phyloP scores from a whole-genome alignment of 2,888 invertebrate species.

The Diabrotica balteata region DNA sequence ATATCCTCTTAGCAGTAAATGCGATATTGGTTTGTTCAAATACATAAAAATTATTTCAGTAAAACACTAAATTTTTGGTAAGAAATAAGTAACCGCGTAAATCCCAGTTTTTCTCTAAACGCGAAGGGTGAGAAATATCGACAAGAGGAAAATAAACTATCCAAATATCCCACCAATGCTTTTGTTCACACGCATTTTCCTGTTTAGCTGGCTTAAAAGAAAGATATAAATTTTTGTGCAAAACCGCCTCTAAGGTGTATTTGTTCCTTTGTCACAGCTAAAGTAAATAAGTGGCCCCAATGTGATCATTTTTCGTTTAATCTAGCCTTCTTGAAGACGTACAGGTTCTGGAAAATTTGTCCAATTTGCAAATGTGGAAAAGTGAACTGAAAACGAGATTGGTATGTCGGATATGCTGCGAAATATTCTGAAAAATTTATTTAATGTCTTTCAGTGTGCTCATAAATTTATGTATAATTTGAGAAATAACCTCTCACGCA shows the following conservation, averaged over 20 bases:
- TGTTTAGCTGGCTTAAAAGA: slow-evolving; percentile 6
- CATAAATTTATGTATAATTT: slow-evolving; percentile 8
- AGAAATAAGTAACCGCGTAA: not conserved
- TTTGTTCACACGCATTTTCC: slow-evolving; percentile 11
- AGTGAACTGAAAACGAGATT: slow-evolving; percentile 8
- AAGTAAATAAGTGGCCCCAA: slow-evolving; percentile 14
- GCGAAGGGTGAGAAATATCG: slow-evolving; percentile 1
- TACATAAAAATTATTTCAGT: too few relatives aligned
- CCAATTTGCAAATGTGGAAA: slow-evolving; percentile 8
- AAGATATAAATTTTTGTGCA: slow-evolving; percentile 12
- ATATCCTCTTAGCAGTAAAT: too few relatives aligned
- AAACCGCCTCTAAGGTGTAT: slow-evolving; percentile 13
- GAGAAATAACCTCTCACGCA: not conserved
- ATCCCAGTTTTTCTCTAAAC: slow-evolving; percentile 3
- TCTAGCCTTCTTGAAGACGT: slow-evolving; percentile 6
- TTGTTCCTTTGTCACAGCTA: slow-evolving; percentile 11
- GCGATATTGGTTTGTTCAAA: too few relatives aligned
- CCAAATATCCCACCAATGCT: slow-evolving; percentile 6
- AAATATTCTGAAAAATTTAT: not conserved
- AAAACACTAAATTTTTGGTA: not conserved
- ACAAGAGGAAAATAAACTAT: slow-evolving; percentile 8
- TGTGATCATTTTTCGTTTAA: slow-evolving; percentile 13
- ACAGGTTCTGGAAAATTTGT: slow-evolving; percentile 9
- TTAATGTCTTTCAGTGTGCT: not conserved
- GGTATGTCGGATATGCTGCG: slow-evolving; percentile 3